Percentiles rank a stretch among this genome's conserved stretches.
Conservation (phyloP, 2,113 vertebrate species). For the Ptilorrhoa leucosticta region DNA sequence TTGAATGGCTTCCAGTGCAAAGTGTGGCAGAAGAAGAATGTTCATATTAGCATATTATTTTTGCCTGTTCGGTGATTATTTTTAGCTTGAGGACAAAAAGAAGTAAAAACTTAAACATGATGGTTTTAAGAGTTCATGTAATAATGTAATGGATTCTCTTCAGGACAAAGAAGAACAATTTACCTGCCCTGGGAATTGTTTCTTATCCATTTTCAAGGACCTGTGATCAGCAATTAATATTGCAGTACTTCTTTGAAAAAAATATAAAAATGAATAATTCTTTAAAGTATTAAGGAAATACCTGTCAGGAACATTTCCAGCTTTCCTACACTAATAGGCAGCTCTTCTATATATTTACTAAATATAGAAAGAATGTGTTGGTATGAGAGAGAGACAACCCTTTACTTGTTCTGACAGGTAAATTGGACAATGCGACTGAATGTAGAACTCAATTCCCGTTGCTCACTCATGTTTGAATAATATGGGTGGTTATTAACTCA, state of each 20-base stretch:
- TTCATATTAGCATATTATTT: not conserved
- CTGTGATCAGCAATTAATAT: not conserved
- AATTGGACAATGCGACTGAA: rapidly evolving
- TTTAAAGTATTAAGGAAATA: not conserved
- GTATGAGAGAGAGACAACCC: not conserved
- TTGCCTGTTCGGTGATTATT: not conserved
- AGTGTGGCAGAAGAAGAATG: not conserved
- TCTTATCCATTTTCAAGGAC: not conserved
- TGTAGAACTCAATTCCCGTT: not conserved
- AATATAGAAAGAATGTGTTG: not conserved
- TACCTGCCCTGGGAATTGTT: not conserved
- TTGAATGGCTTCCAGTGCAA: not conserved
- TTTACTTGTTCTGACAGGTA: not conserved
- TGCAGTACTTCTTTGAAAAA: not conserved
- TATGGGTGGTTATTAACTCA: not conserved
- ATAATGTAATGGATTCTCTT: not conserved
- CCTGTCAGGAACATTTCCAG: not conserved
- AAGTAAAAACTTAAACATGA: rapidly evolving
- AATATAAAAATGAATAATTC: not conserved
- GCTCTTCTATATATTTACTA: not conserved
- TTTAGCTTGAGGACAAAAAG: not conserved
- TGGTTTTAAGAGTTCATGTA: not conserved
- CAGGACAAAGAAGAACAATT: not conserved
- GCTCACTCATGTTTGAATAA: not conserved
- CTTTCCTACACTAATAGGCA: not conserved